Percentiles rank a stretch among this genome's conserved stretches.
Evolutionary conservation across 2,113 vertebrate species (phyloP).

Genomic region (Macquaria ambigua): DNA sequence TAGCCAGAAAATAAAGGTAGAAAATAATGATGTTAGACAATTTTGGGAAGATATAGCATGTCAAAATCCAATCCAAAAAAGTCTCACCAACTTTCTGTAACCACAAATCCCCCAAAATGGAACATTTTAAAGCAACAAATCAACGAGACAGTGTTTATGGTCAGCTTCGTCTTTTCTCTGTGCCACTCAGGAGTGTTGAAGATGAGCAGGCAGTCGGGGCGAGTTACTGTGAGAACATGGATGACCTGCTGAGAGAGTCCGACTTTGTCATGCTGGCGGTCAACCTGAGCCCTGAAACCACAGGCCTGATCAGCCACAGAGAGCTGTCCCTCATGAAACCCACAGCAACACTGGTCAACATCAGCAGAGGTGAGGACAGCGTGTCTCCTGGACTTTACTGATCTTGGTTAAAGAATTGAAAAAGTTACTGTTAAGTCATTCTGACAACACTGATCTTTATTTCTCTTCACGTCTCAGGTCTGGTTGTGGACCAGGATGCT

Average conservation of each 20-base stretch:
- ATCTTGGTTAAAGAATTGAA: not conserved
- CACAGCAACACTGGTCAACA: constrained; percentile 77
- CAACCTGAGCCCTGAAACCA: constrained; percentile 66
- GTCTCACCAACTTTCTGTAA: not conserved
- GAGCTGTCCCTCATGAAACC: constrained; percentile 79
- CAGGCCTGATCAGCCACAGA: constrained; percentile 64
- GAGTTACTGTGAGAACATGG: constrained; percentile 61
- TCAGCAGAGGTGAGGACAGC: constrained; percentile 70
- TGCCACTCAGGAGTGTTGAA: constrained; percentile 51
- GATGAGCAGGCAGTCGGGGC: constrained; percentile 66
- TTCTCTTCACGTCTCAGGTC: constrained; percentile 66
- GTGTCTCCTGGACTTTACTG: not conserved
- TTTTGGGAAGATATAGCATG: not conserved
- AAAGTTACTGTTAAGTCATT: not conserved
- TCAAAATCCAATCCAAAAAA: not conserved
- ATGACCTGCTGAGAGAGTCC: constrained; percentile 64
- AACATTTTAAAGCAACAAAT: not conserved
- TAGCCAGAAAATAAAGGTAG: not conserved
- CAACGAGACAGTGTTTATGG: not conserved
- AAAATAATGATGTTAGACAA: not conserved
- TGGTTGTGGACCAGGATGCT: constrained; percentile 83
- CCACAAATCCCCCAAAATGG: not conserved
- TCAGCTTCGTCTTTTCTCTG: not conserved
- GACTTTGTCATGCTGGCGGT: constrained; percentile 74
- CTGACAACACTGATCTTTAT: not conserved